Conservation (phyloP, 2,113 vertebrate species). For the Scomber scombrus region DNA sequence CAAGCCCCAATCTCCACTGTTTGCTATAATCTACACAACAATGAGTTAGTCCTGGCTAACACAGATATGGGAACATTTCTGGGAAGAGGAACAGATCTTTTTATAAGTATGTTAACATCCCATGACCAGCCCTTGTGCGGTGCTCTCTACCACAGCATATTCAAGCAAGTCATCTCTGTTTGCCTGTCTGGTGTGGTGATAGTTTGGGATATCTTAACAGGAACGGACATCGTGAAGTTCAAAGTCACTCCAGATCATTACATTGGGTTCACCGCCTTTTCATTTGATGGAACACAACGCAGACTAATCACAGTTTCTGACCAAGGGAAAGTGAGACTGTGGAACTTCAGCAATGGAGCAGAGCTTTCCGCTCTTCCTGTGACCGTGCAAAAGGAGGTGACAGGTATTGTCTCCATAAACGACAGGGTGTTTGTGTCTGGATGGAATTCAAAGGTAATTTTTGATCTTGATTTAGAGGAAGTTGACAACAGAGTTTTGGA, state of each 20-base stretch:
- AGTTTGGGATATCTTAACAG: slow-evolving; percentile 40
- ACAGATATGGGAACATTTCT: slow-evolving; percentile 13
- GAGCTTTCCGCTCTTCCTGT: not conserved
- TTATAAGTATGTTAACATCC: not conserved
- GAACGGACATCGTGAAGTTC: slow-evolving; percentile 16
- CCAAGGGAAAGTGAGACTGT: slow-evolving; percentile 21
- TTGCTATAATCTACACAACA: slow-evolving; percentile 43
- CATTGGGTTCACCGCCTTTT: not conserved
- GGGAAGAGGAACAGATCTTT: slow-evolving; percentile 47
- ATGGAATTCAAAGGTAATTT: slow-evolving; percentile 6
- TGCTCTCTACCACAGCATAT: slow-evolving; percentile 31
- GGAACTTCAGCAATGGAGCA: slow-evolving; percentile 44
- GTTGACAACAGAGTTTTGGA: not conserved
- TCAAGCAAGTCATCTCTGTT: slow-evolving; percentile 39
- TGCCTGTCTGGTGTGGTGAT: slow-evolving; percentile 19
- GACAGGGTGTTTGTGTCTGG: slow-evolving; percentile 6
- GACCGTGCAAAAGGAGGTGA: not conserved
- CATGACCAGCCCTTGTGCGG: slow-evolving; percentile 22
- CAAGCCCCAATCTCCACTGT: not conserved
- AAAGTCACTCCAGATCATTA: not conserved
- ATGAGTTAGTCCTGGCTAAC: slow-evolving; percentile 43
- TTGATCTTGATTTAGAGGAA: not conserved
- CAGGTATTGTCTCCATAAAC: not conserved
- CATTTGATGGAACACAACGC: slow-evolving; percentile 12
- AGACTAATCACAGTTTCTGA: slow-evolving; percentile 14